A percentile compares a stretch with the other conserved stretches of the same genome.
phyloP scores from a whole-genome alignment of 2,888 invertebrate species.

The Drosophila algonquin region DNA sequence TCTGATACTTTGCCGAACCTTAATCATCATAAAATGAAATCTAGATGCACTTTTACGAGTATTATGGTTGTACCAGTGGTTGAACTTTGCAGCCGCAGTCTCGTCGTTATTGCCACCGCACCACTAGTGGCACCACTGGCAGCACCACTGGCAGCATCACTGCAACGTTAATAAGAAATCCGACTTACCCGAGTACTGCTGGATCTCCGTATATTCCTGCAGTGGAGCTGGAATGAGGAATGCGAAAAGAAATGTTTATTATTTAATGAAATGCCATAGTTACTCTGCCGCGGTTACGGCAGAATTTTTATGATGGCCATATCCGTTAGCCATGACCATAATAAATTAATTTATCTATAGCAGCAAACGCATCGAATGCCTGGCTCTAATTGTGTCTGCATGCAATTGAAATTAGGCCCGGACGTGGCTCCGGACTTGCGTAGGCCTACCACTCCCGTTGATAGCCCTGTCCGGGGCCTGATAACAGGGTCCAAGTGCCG shows the following conservation, averaged over 20 bases:
- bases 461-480: slow-evolving; percentile 46
- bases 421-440: slow-evolving; percentile 49
- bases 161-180: slow-evolving; percentile 9
- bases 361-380: slow-evolving; percentile 43
- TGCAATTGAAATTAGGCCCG: slow-evolving; percentile 66
- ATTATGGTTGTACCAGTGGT: slow-evolving; percentile 1
- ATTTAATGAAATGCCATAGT: slow-evolving; percentile 35
- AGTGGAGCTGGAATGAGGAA: slow-evolving; percentile 88
- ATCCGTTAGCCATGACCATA: slow-evolving; percentile 71
- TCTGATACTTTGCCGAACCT: slow-evolving; percentile 2
- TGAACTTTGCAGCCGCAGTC: background rate
- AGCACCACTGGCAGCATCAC: too few species aligned
- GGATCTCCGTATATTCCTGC: slow-evolving; percentile 87
- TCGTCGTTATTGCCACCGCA: too few species aligned
- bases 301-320: slow-evolving; percentile 62
- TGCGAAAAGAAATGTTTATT: slow-evolving; percentile 58
- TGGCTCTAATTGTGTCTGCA: slow-evolving; percentile 68
- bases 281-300: slow-evolving; percentile 44
- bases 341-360: slow-evolving; percentile 77
- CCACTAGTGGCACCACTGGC: too few species aligned
- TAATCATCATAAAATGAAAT: slow-evolving; percentile 38
- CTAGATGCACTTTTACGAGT: slow-evolving; percentile 25
- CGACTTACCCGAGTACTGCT: slow-evolving; percentile 87
- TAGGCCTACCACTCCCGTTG: slow-evolving; percentile 50
- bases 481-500: slow-evolving; percentile 70